Evolutionary conservation across 2,888 invertebrate genomes (phyloP).

Genomic region (Drosophila tripunctata): DNA sequence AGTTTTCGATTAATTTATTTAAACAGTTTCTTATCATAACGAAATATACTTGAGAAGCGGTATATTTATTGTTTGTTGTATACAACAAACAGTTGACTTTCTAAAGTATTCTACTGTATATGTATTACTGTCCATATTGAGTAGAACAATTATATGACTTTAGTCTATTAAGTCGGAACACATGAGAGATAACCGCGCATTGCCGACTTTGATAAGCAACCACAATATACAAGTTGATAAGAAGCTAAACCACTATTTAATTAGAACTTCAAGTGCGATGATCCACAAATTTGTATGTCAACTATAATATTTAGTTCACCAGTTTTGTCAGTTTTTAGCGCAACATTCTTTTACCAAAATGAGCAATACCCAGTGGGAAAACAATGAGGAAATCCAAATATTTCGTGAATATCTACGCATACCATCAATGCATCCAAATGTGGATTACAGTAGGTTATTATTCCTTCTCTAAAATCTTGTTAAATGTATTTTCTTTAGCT

Average conservation of each 20-base stretch:
- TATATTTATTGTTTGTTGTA: background rate
- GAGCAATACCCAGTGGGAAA: slow-evolving; percentile 77
- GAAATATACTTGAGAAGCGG: background rate
- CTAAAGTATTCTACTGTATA: background rate
- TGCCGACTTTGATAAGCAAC: background rate
- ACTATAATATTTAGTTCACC: background rate
- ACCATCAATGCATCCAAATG: slow-evolving; percentile 92
- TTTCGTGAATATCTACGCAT: slow-evolving; percentile 93
- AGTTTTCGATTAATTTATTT: background rate
- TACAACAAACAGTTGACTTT: background rate
- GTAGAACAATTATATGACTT: too few relatives aligned
- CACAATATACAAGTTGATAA: slow-evolving; percentile 10
- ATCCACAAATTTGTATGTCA: background rate
- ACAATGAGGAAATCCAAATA: slow-evolving; percentile 87
- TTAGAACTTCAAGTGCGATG: background rate
- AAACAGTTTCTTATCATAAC: background rate
- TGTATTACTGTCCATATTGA: background rate
- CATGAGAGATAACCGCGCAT: background rate
- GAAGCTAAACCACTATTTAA: slow-evolving; percentile 8
- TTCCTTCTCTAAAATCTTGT: background rate
- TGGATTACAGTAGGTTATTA: slow-evolving; percentile 89
- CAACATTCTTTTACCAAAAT: too few relatives aligned
- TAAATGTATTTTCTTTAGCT: slow-evolving; percentile 84
- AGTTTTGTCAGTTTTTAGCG: background rate
- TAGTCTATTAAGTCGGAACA: background rate